These are phyloP conservation scores for Orthosia incerta DNA, from an alignment of 2,888 invertebrate species.

Conservation along the genomic window DNA sequence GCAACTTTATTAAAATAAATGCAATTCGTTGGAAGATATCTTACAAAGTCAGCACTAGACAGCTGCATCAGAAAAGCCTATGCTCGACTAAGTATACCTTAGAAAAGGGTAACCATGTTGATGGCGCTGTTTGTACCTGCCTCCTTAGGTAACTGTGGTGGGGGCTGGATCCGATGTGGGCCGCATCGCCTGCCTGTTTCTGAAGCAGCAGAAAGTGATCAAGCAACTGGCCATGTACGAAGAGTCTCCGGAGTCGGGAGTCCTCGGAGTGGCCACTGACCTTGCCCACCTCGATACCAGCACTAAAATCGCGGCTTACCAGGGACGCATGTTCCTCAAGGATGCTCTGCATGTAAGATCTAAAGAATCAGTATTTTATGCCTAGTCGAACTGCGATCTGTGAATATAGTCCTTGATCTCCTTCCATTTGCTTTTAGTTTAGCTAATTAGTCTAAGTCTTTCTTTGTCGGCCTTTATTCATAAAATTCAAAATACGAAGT, in stretches of 20 bases:
- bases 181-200: slow-evolving; percentile 79
- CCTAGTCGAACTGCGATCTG: too few relatives aligned
- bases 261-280: slow-evolving; percentile 83
- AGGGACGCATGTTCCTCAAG: slow-evolving; percentile 80
- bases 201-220: slow-evolving; percentile 84
- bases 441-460: too few relatives aligned
- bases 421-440: too few relatives aligned
- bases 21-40: not conserved
- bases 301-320: slow-evolving; percentile 81
- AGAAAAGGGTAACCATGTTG: not conserved
- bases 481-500: too few relatives aligned
- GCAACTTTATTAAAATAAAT: not conserved
- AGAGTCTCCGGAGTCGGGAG: slow-evolving; percentile 73
- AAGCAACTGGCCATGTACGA: slow-evolving; percentile 83
- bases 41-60: not conserved
- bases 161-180: slow-evolving; percentile 87
- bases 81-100: too few relatives aligned
- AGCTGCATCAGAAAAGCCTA: too few relatives aligned
- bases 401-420: too few relatives aligned
- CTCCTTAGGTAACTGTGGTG: slow-evolving; percentile 79
- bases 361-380: not conserved
- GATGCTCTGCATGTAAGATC: slow-evolving; percentile 77
- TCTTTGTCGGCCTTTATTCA: too few relatives aligned
- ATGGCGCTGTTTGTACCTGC: not conserved
- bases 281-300: slow-evolving; percentile 86